A percentile compares a stretch with the other conserved stretches of the same genome.
Evolutionary conservation across 2,797 vertebrate species (phyloP).

Genomic region (Pipistrellus pygmaeus): DNA sequence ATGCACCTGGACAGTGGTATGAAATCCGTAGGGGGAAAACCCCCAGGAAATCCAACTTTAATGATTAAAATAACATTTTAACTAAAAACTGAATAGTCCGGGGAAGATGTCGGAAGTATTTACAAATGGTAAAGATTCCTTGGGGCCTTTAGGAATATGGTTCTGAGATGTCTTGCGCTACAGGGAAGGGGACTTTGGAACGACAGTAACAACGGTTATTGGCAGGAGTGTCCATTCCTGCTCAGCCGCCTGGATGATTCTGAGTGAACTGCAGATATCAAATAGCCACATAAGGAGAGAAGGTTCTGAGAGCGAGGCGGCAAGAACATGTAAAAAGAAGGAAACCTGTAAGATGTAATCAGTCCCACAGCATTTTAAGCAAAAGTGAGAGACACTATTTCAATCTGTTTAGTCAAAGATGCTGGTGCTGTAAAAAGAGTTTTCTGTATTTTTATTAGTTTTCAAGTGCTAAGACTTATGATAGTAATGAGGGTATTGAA

Average conservation of each 20-base stretch:
- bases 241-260: background rate
- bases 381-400: background rate
- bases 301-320: background rate
- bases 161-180: background rate
- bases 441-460: background rate
- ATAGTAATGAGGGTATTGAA: background rate
- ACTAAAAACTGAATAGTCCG: background rate
- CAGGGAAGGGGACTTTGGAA: background rate
- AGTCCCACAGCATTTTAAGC: background rate
- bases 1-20: background rate
- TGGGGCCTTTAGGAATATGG: background rate
- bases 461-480: conserved; percentile 21
- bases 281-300: background rate
- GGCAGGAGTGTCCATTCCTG: background rate
- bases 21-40: background rate
- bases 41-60: background rate
- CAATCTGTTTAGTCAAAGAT: conserved; percentile 1
- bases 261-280: background rate
- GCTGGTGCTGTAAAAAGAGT: background rate
- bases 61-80: background rate
- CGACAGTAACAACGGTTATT: background rate
- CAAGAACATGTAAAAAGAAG: background rate
- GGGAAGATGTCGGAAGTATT: background rate
- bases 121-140: background rate
- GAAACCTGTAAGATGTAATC: background rate